Evolutionary conservation across 2,113 vertebrate genomes (phyloP), one percentile per base, ranked within the genome.

Genomic region (Phaethon lepturus): DNA sequence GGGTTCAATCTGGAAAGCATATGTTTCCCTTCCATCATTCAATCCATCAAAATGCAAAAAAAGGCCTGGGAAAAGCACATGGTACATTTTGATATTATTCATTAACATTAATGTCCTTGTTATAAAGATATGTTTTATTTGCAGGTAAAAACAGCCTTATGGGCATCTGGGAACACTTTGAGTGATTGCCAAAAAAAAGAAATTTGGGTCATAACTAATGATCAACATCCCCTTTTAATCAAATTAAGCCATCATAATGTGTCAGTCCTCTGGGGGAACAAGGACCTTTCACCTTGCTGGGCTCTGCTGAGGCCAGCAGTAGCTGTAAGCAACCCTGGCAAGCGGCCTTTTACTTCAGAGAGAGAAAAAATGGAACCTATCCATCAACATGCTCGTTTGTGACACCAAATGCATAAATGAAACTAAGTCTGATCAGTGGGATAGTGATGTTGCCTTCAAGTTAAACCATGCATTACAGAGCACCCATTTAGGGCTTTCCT

Each of bases 191-290:
- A 98, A 88, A 95, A 97, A 95, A 91, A 96, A 97, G 95, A 98
- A 98, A 98, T 97, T 97, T 96, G 92, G 98, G 93, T 98, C 97
- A 96, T 95, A 98, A 97, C 95, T 98, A 98, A 98, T 97, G 98
- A 98, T 96, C 97, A 97, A 98, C 98, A 98, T 98, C 98, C 97
- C 96, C 97, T 98, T 98, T 98, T 98, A 98, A 98, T 98, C 98
- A 98, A 96, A 98, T 94, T 98, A 98, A 98, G 97, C 96, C 96
- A 87, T 98, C 97, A 97, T 97, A 98, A 98, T 97, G 98, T 98
- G 98, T 98, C 96, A 97, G 64, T 97, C 91, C 98, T 98, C 98
- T 58, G 31, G 97, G 95, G 97, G 85, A 98, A 98, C 98, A 98
- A 95, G 95, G 92, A 97, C 98, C 98, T 98, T 98, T 98, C 97